Evolutionary conservation across 2,888 invertebrate genomes (phyloP), one percentile per base, ranked within the genome.

Genomic region (Drosophila pseudotakahashii): DNA sequence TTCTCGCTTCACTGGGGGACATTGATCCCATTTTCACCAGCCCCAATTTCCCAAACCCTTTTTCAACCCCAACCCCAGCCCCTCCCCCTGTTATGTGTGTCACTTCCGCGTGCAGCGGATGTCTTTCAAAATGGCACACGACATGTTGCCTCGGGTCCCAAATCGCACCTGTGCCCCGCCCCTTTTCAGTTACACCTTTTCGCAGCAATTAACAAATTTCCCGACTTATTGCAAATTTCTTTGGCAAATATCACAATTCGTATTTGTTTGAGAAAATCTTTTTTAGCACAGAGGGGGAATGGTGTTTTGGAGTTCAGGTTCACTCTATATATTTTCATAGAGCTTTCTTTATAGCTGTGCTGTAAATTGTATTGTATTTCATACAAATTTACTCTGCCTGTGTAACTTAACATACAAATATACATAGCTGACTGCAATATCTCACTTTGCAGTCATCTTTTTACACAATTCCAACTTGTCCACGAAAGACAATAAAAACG

Each of bases 21-120:
- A 84, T 88, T 88, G 83, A 80, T 88, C 88, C 83, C 83, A 80
- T 86, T 84, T 67, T 60, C 53, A 48, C 45, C 62, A 30, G 37
- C 13, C 34, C 45, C 62, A 48, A 61, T 37, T 19, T 32, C 2
- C 13, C 36, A 23, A 32, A 26, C 51, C 41, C 13, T 36, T 42
- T 58, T 16, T 37, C 41, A 41, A 19, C n/a, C 26, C 50, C 36
- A 34, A n/a, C 42, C 36, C 54, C 32, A 32, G 10, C 32, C 44
- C 26, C 14, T 11, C 57, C 41, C 34, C 37, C 23, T 44, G 41
- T 59, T 73, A 84, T 76, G 75, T 84, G 80, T 88, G 88, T 83
- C 83, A 88, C 71, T 88, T 88, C 87, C 88, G 88, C 42, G 50
- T 58, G 68, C 61, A 62, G 44, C 61, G 57, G 59, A 54, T 51